These are phyloP conservation scores for Callyntrura guangdongensis DNA, from an alignment of 2,888 invertebrate species.

Conservation along the genomic window DNA sequence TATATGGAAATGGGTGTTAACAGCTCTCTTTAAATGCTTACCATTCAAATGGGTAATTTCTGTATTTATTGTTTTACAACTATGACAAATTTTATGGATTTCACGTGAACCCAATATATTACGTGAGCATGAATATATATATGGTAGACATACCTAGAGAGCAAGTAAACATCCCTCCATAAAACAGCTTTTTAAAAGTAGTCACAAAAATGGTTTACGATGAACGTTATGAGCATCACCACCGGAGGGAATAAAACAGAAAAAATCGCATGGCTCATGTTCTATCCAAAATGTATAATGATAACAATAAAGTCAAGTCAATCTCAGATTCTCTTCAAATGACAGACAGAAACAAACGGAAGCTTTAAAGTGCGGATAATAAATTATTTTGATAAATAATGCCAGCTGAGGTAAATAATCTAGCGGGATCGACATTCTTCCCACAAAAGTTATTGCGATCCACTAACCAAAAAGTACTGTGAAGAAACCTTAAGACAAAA, in stretches of 20 bases:
- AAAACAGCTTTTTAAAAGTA: constrained; percentile 4
- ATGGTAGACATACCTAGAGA: background rate
- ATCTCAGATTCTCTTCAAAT: constrained; percentile 60
- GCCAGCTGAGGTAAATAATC: constrained; percentile 42
- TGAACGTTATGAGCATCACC: constrained; percentile 39
- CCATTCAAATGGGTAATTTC: constrained; percentile 48
- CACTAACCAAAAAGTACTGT: constrained; percentile 8
- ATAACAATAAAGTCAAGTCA: constrained; percentile 44
- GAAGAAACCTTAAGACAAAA: background rate
- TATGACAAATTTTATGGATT: constrained; percentile 57
- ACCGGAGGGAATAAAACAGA: constrained; percentile 47
- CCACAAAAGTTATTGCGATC: background rate
- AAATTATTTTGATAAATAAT: constrained; percentile 71
- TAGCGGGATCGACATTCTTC: constrained; percentile 26
- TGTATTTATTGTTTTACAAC: constrained; percentile 57
- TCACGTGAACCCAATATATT: constrained; percentile 54
- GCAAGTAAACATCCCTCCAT: constrained; percentile 1
- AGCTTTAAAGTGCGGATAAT: constrained; percentile 68
- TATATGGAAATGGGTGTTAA: constrained; percentile 63
- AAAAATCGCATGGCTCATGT: constrained; percentile 13
- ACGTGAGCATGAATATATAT: constrained; percentile 1
- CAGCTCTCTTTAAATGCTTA: constrained; percentile 59
- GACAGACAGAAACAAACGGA: constrained; percentile 67
- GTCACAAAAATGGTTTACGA: constrained; percentile 28
- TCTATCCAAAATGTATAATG: background rate